phyloP scores from a whole-genome alignment of 2,113 vertebrate species.

The Cromileptes altivelis region DNA sequence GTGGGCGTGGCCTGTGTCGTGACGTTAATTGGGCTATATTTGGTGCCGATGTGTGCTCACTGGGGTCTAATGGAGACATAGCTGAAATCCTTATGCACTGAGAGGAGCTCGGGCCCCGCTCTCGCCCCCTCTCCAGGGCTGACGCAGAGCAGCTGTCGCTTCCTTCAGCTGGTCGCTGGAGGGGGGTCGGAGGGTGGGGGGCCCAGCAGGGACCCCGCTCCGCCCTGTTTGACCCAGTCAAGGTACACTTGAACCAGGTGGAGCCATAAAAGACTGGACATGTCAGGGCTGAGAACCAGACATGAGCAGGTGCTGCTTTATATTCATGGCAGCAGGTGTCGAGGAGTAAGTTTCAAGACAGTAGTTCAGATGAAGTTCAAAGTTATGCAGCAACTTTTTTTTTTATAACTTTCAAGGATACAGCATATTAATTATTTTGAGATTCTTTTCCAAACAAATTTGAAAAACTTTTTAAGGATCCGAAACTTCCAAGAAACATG shows the following conservation, averaged over 20 bases:
- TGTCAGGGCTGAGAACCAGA: constrained; percentile 59
- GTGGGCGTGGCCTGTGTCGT: constrained; percentile 60
- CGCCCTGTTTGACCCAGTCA: constrained; percentile 72
- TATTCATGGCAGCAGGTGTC: constrained; percentile 68
- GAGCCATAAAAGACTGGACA: constrained; percentile 61
- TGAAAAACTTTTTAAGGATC: neutral
- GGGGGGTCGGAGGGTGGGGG: neutral
- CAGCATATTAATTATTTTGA: neutral
- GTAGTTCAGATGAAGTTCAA: constrained; percentile 49
- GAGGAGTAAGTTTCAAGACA: constrained; percentile 33
- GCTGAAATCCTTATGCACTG: constrained; percentile 81
- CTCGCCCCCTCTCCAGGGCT: constrained; percentile 48
- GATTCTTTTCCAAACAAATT: constrained; percentile 1
- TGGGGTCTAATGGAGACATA: constrained; percentile 81
- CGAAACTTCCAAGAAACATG: neutral
- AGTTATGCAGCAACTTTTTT: constrained; percentile 44
- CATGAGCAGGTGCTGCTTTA: constrained; percentile 71
- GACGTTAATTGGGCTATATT: constrained; percentile 86
- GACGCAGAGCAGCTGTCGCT: constrained; percentile 82
- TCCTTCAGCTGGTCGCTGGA: constrained; percentile 74
- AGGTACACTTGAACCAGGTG: constrained; percentile 77
- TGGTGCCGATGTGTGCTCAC: constrained; percentile 64
- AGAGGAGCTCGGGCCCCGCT: constrained; percentile 53
- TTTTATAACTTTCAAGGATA: constrained; percentile 46
- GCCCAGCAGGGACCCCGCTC: constrained; percentile 30